These are phyloP conservation scores for Drosophila prolongata DNA, from an alignment of 2,888 invertebrate species.

Conservation along the genomic window DNA sequence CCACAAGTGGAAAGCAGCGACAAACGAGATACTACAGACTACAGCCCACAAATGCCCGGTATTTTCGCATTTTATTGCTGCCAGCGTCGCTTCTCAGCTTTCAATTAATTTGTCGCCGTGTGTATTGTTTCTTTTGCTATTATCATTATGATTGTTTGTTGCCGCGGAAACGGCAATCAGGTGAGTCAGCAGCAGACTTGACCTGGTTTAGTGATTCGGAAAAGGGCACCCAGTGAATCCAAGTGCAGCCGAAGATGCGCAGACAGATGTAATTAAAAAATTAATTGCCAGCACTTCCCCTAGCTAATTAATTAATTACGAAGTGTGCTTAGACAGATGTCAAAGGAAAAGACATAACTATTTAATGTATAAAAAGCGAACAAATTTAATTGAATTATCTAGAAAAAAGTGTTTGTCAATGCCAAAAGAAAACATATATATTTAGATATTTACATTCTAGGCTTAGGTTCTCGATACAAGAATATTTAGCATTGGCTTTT, in stretches of 20 bases:
- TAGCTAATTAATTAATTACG: slow-evolving; percentile 20
- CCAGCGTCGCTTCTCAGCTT: slow-evolving; percentile 22
- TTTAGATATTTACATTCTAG: no score
- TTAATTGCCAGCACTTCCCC: slow-evolving; percentile 24
- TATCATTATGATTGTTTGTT: slow-evolving; percentile 21
- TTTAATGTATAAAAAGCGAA: background rate
- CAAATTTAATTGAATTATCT: background rate
- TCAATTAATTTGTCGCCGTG: slow-evolving; percentile 62
- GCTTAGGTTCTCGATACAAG: background rate
- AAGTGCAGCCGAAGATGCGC: slow-evolving; percentile 11
- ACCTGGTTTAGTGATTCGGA: slow-evolving; percentile 58
- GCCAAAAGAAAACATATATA: no score
- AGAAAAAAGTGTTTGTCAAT: no score
- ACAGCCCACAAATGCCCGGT: slow-evolving; percentile 12
- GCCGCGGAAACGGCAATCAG: slow-evolving; percentile 38
- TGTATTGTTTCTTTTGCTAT: slow-evolving; percentile 48
- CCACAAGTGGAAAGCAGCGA: slow-evolving; percentile 29
- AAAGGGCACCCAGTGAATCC: slow-evolving; percentile 37
- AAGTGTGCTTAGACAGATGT: background rate
- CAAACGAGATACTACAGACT: slow-evolving; percentile 12
- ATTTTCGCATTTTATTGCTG: slow-evolving; percentile 22
- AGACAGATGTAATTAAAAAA: slow-evolving; percentile 17
- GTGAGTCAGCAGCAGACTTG: slow-evolving; percentile 48
- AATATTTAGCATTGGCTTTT: no score
- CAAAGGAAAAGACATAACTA: background rate